Base-by-base conservation (phyloP, 2,888 invertebrate species). In the Idaea dimidiata region DNA sequence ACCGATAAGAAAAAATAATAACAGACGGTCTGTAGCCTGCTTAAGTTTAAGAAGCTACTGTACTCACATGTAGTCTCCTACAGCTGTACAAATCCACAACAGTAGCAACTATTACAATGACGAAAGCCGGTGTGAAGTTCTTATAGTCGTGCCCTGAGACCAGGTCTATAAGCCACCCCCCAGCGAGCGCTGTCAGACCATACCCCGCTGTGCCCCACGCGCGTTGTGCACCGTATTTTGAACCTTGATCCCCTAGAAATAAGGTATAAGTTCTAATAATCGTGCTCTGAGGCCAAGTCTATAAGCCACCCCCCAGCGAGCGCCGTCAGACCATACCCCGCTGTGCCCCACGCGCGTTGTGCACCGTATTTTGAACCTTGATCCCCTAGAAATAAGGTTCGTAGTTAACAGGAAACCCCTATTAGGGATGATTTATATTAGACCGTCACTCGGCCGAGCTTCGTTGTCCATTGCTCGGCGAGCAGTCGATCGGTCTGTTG, bases 151-250 rank as follows among this genome's bases (percentile, higher is more conserved):
- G 83, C 14, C 89, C 81, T 0, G 96, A 96, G 76, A 94, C 94
- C n/a, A 86, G 76, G 78, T 97, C 95, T 0, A 97, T 94, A 0
- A 94, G 87, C 81, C 94, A 94, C 0, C 97, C 97, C 0, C 96
- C 94, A 0, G 96, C 76, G 0, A 97, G 80, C 0, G 97, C 97
- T 0, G 96, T 94, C 5, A 94, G 71, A 0, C 97, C 97, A 75
- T 96, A 97, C 0, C 97, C 97, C 5, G 95, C 94, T 0, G 97
- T 96, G 5, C 97, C 97, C 96, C 96, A 97, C 0, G 97, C 96
- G 17, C 97, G 91, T 78, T 97, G 97, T 7, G 94, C 94, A 0
- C 97, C 97, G 76, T 97, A 97, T 63, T 94, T 93, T 71, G 94
- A 93, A 61, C 95, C 94, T 16, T 94, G 93, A 0, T 95, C 94